Percentiles rank a stretch among this genome's conserved stretches.
Conservation (phyloP, 53 echinoderm and acorn worm species). For the Paracentrotus lividus region DNA sequence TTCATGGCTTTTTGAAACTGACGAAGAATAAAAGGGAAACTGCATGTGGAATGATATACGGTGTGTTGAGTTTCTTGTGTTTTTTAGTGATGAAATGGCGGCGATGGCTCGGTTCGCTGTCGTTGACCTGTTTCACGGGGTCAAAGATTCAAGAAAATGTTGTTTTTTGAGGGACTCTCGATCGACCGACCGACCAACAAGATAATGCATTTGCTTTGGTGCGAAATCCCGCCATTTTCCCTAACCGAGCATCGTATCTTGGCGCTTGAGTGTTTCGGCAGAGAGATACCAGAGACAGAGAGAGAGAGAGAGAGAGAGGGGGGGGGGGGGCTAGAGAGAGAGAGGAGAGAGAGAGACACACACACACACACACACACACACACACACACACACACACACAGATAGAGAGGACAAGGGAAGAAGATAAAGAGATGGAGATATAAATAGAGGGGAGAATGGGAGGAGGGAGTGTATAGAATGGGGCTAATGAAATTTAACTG, state of each 20-base stretch:
- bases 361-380: too few relatives aligned
- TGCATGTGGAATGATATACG: slow-evolving; percentile 37
- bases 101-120: background rate
- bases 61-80: slow-evolving; percentile 35
- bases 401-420: too few relatives aligned
- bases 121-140: slow-evolving; percentile 44
- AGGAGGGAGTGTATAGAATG: too few relatives aligned
- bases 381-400: too few relatives aligned
- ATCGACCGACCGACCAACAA: too few relatives aligned
- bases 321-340: background rate
- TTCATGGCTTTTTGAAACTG: background rate
- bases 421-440: too few relatives aligned
- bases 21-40: background rate
- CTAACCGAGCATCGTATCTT: background rate
- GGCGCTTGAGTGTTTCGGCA: background rate
- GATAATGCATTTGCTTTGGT: background rate
- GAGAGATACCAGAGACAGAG: background rate
- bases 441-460: background rate
- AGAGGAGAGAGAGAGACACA: background rate
- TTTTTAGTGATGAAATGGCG: background rate
- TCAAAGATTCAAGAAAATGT: slow-evolving; percentile 25
- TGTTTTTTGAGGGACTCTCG: background rate
- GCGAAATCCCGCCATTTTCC: background rate
- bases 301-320: background rate
- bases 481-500: background rate